Base-by-base conservation (phyloP, 2,888 invertebrate species). In the Thymelicus sylvestris region DNA sequence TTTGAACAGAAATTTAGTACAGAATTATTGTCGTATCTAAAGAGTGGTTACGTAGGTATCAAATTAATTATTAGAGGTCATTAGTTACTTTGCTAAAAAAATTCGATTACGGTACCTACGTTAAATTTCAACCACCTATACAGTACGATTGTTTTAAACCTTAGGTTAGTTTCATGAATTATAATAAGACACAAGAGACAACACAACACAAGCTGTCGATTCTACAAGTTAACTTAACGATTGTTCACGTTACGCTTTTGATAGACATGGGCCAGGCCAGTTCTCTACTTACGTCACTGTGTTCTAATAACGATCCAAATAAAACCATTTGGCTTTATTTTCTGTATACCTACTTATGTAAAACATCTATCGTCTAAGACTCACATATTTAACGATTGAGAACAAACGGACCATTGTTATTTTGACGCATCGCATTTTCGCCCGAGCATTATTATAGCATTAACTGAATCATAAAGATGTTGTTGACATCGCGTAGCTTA, bases 281-380 rank as follows among this genome's bases (percentile, higher is more conserved):
- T 63, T 38, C 71, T 67, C 65, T 57, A 57, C 65, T 71, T 65
- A 68, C 72, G 74, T 71, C 72, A 72, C 65, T 52, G 13, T 61
- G 41, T 66, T 52, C 41, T 65, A 64, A 47, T 41, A 62, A 57
- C 57, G 69, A 48, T 69, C 68, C 48, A 64, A 60, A 48, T 38
- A 57, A 57, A 57, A 57, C 55, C 31, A 57, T 57, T 57, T 10
- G 24, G 24, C 24, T 59, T 60, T 50, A 39, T 19, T 15, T 48
- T 38, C 62, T 68, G 13, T 62, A 67, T 12, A 41, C 31, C 31
- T 6, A 10, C 6, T 0, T 50, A 52, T 1, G 24, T 12, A 4
- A 55, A 55, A 55, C 55, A 55, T 52, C 24, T 24, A 38, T 38
- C 24, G 59, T n/a, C 13, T 31, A n/a, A 57, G 13, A 57, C 59